Conservation (phyloP, 1,140 invertebrate genomes). For the Zaprionus vittiger region DNA sequence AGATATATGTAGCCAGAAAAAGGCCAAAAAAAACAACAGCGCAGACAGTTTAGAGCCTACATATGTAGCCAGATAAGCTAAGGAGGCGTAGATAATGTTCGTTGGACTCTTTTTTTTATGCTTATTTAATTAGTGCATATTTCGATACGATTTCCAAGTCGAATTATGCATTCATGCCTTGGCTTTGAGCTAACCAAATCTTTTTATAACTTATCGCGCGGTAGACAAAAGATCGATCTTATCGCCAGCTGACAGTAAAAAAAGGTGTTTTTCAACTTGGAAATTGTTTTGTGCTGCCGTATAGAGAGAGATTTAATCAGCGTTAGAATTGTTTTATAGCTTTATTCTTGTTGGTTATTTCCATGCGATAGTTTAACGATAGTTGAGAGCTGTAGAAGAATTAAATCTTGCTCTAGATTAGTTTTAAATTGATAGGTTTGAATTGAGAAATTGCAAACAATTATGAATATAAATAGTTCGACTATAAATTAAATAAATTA, state of each 20-base stretch:
- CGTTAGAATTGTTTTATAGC: conserved; percentile 3
- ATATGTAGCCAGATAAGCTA: conserved; percentile 74
- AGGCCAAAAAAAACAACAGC: conserved; percentile 25
- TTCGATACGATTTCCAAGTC: conserved; percentile 12
- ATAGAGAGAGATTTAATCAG: conserved; percentile 1
- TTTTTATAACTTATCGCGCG: conserved; percentile 1
- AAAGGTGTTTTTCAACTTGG: conserved; percentile 7
- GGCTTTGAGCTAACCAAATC: background rate
- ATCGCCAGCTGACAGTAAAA: conserved; percentile 3
- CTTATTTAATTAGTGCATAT: conserved; percentile 80
- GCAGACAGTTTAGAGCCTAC: conserved; percentile 57
- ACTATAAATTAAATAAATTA: too few species aligned
- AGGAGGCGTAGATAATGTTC: conserved; percentile 77
- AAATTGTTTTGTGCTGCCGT: background rate
- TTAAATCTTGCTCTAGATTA: too few species aligned
- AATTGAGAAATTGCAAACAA: too few species aligned
- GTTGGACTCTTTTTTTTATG: conserved; percentile 63
- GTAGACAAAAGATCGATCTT: conserved; percentile 18
- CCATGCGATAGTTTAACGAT: background rate
- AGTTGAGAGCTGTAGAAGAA: background rate
- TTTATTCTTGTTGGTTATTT: background rate
- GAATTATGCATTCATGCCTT: conserved; percentile 63
- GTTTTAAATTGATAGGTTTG: too few species aligned
- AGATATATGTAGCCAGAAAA: background rate
- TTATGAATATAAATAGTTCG: too few species aligned